phyloP scores from a whole-genome alignment of 1,140 invertebrate species.

The Radopholus similis region DNA sequence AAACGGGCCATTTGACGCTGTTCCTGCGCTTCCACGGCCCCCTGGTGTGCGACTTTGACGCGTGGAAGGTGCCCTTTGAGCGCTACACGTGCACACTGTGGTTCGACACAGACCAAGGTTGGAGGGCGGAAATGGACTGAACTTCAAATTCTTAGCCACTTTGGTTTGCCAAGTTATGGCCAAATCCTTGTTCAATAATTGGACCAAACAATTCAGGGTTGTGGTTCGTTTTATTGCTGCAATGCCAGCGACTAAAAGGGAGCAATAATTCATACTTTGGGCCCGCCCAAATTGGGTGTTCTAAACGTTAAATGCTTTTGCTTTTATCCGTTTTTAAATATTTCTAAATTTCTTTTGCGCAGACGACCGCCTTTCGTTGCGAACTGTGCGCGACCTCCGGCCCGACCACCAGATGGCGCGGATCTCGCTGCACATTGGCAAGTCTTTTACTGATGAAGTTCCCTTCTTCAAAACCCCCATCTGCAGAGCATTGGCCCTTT shows the following conservation, averaged over 20 bases:
- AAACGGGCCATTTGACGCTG: conserved; percentile 44
- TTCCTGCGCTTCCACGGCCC: conserved; percentile 25
- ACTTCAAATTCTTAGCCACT: background rate
- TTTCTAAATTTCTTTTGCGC: conserved; percentile 1
- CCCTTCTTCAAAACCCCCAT: background rate
- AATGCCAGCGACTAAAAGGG: too few relatives aligned
- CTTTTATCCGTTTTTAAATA: too few relatives aligned
- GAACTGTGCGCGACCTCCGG: conserved; percentile 33
- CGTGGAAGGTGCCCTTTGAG: conserved; percentile 41
- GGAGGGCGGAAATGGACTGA: background rate
- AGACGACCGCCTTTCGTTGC: conserved; percentile 43
- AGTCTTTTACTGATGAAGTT: conserved; percentile 2
- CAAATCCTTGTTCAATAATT: too few relatives aligned
- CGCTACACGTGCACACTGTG: conserved; percentile 30
- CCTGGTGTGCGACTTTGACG: conserved; percentile 22
- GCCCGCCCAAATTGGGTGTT: too few relatives aligned
- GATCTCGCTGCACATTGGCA: conserved; percentile 18
- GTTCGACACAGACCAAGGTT: conserved; percentile 33
- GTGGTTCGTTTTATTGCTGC: too few relatives aligned
- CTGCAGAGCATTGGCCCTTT: conserved; percentile 41
- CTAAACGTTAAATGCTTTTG: background rate
- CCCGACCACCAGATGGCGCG: conserved; percentile 17
- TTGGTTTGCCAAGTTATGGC: too few relatives aligned
- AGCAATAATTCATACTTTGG: too few relatives aligned
- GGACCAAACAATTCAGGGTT: too few relatives aligned